Evolutionary conservation across 2,797 vertebrate genomes (phyloP).

Genomic region (Bothrops alternatus): DNA sequence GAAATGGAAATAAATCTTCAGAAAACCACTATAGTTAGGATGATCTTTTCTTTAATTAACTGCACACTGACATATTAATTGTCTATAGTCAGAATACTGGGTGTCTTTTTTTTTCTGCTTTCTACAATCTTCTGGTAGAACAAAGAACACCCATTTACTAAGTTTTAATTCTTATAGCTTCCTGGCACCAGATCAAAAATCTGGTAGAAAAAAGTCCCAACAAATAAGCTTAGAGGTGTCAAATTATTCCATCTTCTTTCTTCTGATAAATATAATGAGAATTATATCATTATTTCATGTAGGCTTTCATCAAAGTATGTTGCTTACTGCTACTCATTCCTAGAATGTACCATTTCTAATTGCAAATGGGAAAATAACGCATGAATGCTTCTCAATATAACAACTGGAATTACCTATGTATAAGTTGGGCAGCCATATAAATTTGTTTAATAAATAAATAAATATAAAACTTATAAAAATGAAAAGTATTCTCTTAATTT

Average conservation of each 20-base stretch:
- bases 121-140: not conserved
- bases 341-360: not conserved
- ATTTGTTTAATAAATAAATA: too few relatives aligned
- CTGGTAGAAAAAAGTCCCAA: not conserved
- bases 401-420: not conserved
- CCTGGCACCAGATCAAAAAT: not conserved
- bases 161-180: not conserved
- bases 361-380: not conserved
- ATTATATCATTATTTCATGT: not conserved
- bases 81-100: not conserved
- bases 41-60: not conserved
- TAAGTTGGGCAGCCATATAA: too few relatives aligned
- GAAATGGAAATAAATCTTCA: not conserved
- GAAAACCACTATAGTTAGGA: not conserved
- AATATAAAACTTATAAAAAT: not conserved
- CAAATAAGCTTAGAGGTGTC: not conserved
- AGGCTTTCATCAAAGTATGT: not conserved
- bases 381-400: not conserved
- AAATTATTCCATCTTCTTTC: not conserved
- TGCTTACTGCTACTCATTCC: not conserved
- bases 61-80: not conserved
- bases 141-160: not conserved
- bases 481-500: not conserved
- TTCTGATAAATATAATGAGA: not conserved
- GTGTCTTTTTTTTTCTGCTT: not conserved